Evolutionary conservation across 2,888 invertebrate genomes (phyloP), one percentile per base, ranked within the genome.

Genomic region (Lasioglossum morio): DNA sequence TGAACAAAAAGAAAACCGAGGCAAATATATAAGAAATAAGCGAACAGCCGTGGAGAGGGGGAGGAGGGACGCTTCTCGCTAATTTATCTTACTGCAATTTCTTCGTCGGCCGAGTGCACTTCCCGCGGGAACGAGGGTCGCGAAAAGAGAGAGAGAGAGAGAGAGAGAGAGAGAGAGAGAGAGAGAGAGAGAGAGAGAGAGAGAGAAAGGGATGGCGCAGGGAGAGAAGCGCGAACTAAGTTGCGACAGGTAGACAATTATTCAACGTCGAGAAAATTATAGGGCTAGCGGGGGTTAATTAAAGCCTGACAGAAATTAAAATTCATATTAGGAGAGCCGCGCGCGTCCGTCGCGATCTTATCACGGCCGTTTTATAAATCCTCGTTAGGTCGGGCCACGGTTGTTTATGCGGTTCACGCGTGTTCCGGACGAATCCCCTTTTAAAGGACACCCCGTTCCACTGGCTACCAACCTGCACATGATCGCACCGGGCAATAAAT

Each of bases 161-260:
- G 19, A 8, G 46, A 12, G 48, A n/a, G 30, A n/a, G 23, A 8
- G 46, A 14, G 19, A 8, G 46, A 12, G 48, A n/a, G 30, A 69
- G 16, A 53, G 12, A 60, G 16, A 66, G 43, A 43, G 43, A n/a
- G 23, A 8, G 46, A 14, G 19, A 8, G 46, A 12, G 48, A n/a
- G 30, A n/a, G 2, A 2, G 2, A 60, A 27, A 27, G 37, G 30
- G 7, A 46, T 19, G 72, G 53, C 40, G 40, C 40, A 12, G 27
- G 48, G 46, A 57, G 63, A 72, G 81, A 69, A 82, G 86, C 60
- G 87, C 81, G 88, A 90, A 89, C 87, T 76, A 87, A 89, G 89
- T 90, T 89, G 85, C 88, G 90, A 90, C 90, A 90, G 89, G 84
- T 88, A 86, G 80, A 89, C 90, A 84, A 90, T 90, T 88, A 89